Evolutionary conservation across 2,113 vertebrate species (phyloP).

Genomic region (Cisticola juncidis): DNA sequence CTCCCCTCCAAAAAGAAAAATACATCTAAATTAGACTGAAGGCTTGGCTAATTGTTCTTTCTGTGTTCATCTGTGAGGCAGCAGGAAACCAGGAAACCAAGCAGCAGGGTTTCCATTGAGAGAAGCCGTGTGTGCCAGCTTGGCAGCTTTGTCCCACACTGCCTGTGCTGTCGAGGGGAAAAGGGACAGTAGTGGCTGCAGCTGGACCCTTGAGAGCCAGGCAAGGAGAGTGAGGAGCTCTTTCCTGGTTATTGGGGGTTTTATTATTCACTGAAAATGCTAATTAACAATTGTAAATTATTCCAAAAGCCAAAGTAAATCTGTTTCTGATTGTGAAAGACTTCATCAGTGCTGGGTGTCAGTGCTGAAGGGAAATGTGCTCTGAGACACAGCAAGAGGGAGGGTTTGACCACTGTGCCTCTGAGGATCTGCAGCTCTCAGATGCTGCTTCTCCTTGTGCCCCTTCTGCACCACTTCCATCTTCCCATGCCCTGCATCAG

Average conservation of each 20-base stretch:
- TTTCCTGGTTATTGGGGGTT: neutral
- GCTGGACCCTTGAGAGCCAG: neutral
- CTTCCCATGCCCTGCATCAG: rapidly evolving
- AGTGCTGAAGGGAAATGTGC: neutral
- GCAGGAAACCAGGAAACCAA: slow-evolving; percentile 56
- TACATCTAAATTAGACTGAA: neutral
- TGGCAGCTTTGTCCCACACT: neutral
- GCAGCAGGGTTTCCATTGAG: slow-evolving; percentile 7
- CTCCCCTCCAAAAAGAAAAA: neutral
- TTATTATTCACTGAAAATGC: neutral
- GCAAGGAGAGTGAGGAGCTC: neutral
- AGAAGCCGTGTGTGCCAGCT: neutral
- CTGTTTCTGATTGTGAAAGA: neutral
- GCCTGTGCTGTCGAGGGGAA: neutral
- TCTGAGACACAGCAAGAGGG: rapidly evolving
- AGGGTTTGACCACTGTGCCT: too few species aligned
- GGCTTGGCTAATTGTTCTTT: neutral
- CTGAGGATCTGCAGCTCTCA: neutral
- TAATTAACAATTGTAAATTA: neutral
- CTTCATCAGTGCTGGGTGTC: neutral
- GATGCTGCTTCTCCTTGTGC: neutral
- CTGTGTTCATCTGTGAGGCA: slow-evolving; percentile 34
- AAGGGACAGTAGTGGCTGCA: neutral
- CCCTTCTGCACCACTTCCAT: rapidly evolving
- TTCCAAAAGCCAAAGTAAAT: neutral